Base-by-base conservation (phyloP, 2,797 vertebrate genomes). In the Crax fasciolata region DNA sequence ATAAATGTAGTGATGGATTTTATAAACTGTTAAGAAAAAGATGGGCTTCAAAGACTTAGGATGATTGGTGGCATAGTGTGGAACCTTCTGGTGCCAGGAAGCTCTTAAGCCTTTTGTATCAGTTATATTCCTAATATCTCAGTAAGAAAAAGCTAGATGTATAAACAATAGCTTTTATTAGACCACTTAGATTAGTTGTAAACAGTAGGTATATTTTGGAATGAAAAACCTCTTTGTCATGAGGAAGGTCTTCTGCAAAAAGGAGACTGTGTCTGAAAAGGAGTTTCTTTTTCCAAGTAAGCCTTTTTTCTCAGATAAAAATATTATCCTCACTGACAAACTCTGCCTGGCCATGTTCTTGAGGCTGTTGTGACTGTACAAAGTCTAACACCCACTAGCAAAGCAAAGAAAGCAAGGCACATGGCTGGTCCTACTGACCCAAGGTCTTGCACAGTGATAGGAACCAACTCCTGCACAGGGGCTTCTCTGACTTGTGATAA, bases 101-200 rank as follows among this genome's bases (percentile, higher is more conserved):
- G 44, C 24, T 83, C n/a, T 86, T 19, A 48, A 39, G 58, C 48
- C 4, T 80, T 83, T 67, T 44, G 27, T 80, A 67, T 16, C 5
- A 77, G 13, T n/a, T 71, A 18, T 39, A 39, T 67, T 75, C 51
- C 38, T 44, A 71, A 30, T 70, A 80, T 28, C 73, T 85, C 78
- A n/a, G 38, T 82, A 85, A 76, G 83, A 73, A 91, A 90, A 94
- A 57, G 20, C 23, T 83, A 77, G 20, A 25, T 81, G 88, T 84
- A 80, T 67, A 4, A 9, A 77, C 84, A 92, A 1, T 12, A 46
- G 30, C 11, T 6, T 67, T 76, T 92, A 57, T 62, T 73, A 90
- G 65, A 71, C 43, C 32, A 59, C 8, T 11, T 92, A 84, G 2
- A 48, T 28, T 70, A 84, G 76, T 44, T 89, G 55, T 48, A 86